These are phyloP conservation scores for Falco novaeseelandiae DNA, from an alignment of 2,797 vertebrate species.

Conservation along the genomic window DNA sequence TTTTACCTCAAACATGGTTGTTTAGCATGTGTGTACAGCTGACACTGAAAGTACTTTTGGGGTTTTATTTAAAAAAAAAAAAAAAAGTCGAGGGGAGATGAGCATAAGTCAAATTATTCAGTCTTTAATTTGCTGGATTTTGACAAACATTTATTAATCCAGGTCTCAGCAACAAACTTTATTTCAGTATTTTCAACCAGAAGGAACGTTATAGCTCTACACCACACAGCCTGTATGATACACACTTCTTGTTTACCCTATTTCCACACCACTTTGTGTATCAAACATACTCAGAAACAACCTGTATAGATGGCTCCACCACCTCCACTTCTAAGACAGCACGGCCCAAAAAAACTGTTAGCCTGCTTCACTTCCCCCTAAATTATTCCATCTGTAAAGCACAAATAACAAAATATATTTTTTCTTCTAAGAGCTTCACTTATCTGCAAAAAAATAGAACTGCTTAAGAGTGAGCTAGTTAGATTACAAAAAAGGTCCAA, in stretches of 20 bases:
- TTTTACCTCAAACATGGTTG: neutral
- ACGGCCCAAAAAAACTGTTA: neutral
- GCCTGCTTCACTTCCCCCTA: neutral
- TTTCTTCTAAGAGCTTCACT: conserved; percentile 45
- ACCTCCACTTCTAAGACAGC: neutral
- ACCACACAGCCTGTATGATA: conserved; percentile 14
- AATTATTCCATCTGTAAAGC: conserved; percentile 39
- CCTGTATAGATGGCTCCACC: neutral
- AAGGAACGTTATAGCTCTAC: conserved; percentile 25
- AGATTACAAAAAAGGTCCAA: neutral
- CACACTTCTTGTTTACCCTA: neutral
- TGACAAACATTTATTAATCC: conserved; percentile 49
- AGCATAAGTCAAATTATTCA: neutral
- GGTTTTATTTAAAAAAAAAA: neutral
- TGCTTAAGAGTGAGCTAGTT: conserved; percentile 6
- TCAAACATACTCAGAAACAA: neutral
- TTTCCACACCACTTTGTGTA: neutral
- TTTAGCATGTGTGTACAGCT: neutral
- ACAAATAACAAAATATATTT: conserved; percentile 53
- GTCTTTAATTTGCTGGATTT: conserved; percentile 16
- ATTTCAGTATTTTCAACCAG: conserved; percentile 34
- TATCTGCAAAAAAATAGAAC: conserved; percentile 58
- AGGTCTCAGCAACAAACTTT: conserved; percentile 15
- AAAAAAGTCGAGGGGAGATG: neutral
- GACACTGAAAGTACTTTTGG: neutral